phyloP scores from a whole-genome alignment of 2,797 vertebrate genomes.

The Anguilla obscura region DNA sequence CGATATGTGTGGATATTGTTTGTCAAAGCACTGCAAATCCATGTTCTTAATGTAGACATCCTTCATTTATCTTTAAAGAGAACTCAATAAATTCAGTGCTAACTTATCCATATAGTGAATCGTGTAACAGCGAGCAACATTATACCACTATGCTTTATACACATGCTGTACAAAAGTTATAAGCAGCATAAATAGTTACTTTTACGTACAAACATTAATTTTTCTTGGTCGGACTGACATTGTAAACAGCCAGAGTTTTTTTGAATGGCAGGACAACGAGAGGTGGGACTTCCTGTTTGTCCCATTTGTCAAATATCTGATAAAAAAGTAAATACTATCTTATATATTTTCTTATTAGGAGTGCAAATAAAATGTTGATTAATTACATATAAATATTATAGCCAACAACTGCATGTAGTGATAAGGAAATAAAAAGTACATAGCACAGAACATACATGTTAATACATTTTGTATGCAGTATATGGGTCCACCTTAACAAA shows the following conservation, averaged over 20 bases:
- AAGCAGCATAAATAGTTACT: conserved; percentile 44
- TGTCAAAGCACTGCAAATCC: background rate
- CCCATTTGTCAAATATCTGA: conserved; percentile 11
- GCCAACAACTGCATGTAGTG: conserved; percentile 28
- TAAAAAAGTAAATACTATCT: conserved; percentile 28
- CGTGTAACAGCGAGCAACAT: conserved; percentile 30
- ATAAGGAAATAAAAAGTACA: background rate
- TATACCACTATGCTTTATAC: conserved; percentile 47
- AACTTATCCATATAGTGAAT: conserved; percentile 9
- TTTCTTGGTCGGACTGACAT: conserved; percentile 54
- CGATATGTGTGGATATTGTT: conserved; percentile 9
- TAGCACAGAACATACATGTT: background rate
- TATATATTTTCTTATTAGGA: conserved; percentile 60
- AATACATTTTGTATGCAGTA: background rate
- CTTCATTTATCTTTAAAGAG: conserved; percentile 2
- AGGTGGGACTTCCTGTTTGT: conserved; percentile 12
- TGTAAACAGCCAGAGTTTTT: conserved; percentile 67
- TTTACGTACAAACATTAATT: conserved; percentile 44
- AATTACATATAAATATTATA: conserved; percentile 58
- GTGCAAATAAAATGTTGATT: conserved; percentile 68
- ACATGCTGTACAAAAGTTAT: conserved; percentile 47
- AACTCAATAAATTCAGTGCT: background rate
- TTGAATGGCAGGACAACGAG: conserved; percentile 39
- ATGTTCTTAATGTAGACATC: conserved; percentile 7
- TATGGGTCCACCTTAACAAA: background rate